Evolutionary conservation across 2,113 vertebrate genomes (phyloP), one percentile per base, ranked within the genome.

Genomic region (Hyperopisus bebe): DNA sequence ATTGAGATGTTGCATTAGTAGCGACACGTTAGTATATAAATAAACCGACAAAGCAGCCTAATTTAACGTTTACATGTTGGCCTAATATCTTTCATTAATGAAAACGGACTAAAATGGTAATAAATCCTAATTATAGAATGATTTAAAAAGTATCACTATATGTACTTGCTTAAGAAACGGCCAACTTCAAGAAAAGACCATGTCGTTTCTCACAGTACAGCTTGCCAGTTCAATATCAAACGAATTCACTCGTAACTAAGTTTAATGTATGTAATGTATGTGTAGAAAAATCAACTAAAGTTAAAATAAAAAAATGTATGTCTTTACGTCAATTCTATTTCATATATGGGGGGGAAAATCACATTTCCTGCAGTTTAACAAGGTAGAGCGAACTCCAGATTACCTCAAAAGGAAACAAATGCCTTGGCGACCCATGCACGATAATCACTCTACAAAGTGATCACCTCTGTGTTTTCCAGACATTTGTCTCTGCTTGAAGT

Each of bases 401-500:
- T 15, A 82, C 74, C 47, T 83, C 31, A 24, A 19, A 53, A 24
- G 50, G 27, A 42, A 80, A 42, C 35, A 82, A 80, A 35, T 27
- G 74, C 77, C 58, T 70, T 47, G 42, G 7, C 31, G 77, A 82
- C 48, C 88, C 27, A 83, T 19, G 24, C 8, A 44, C 19, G n/a
- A 21, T 24, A 89, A 53, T 48, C n/a, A 80, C 6, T 24, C 5
- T 7, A 27, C 62, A 50, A 80, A 42, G 15, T 42, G 88, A 53
- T 94, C 93, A 94, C 93, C 92, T 93, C 91, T 94, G 91, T 31
- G n/a, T 90, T 35, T 46, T 83, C 47, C 27, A 47, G 86, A 82
- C 24, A 55, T 84, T 66, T 27, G 80, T 86, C 55, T 51, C 21
- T 24, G 51, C 55, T 53, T n/a, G 44, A 74, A 48, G 21, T 87